phyloP scores from a whole-genome alignment of 2,113 vertebrate species.

The Strigops habroptila region DNA sequence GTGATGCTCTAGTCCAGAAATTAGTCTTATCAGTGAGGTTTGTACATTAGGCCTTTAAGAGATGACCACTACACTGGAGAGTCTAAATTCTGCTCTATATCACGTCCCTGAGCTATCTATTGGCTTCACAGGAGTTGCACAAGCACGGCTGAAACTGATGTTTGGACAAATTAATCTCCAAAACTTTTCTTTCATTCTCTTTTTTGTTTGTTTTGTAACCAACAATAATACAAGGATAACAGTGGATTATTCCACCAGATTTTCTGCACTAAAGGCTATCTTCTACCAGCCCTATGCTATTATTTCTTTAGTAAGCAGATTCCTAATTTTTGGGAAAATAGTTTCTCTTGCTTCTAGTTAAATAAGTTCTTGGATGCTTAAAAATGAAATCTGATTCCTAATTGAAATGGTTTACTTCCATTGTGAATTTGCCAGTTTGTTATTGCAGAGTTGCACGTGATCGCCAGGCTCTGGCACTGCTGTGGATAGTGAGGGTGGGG shows the following conservation, averaged over 20 bases:
- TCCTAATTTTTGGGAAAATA: background rate
- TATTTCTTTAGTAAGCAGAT: background rate
- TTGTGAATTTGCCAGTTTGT: background rate
- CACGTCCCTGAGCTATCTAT: background rate
- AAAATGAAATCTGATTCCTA: background rate
- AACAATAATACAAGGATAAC: background rate
- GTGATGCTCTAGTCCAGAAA: background rate
- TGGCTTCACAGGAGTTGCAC: background rate
- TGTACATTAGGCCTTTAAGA: background rate
- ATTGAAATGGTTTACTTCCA: background rate
- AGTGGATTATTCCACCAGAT: background rate
- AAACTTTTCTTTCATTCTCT: background rate
- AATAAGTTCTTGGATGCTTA: background rate
- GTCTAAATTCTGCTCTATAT: background rate
- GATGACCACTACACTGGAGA: background rate
- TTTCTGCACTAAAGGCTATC: background rate
- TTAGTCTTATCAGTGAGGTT: background rate
- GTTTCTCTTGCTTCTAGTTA: background rate
- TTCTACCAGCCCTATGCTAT: background rate
- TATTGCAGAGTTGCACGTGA: background rate
- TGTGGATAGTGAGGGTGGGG: background rate
- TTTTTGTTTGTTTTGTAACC: background rate
- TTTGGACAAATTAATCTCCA: background rate
- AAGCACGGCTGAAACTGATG: background rate
- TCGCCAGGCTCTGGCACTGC: background rate